Base-by-base conservation (phyloP, 1,140 invertebrate genomes). In the Lasaia peninsularis region DNA sequence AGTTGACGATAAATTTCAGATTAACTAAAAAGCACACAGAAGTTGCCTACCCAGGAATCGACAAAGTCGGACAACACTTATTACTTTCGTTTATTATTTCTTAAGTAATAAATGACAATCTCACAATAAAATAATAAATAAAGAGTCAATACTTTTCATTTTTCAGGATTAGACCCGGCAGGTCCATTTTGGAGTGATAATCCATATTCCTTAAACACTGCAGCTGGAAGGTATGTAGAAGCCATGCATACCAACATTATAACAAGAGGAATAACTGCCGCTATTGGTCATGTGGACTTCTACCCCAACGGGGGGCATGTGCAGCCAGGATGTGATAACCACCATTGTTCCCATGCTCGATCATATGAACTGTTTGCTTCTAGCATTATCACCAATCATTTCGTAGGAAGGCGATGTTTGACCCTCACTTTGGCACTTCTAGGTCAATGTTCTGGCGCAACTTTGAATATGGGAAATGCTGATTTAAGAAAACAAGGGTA, bases 311-410 rank as follows among this genome's bases (percentile, higher is more conserved):
- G 92, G 24, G 93, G 92, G 4, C 67, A 63, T 11, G 58, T 69
- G 1, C 94, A 95, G 69, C 92, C 93, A 3, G 94, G 94, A 11
- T 96, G 94, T 60, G 55, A 54, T 2, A 37, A 73, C 8, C 82
- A 88, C 61, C 75, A 55, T 20, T 92, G 92, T 58, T 80, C 89
- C 10, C 92, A 92, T 66, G 62, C 73, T 32, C 84, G 91, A 3
- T 80, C 92, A 2, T 91, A 89, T 56, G 40, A 80, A 14, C 88
- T 91, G n/a, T 93, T 89, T 54, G 88, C 90, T 24, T 90, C 91
- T 55, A 91, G 89, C 14, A 84, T 92, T 12, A 80, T 83, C 31
- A 69, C 71, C 11, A 64, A 78, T 9, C 87, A 85, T 52, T 89
- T 91, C 31, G 66, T 67, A 16, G 85, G 83, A 11, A 78, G 79